A percentile compares a stretch with the other conserved stretches of the same genome.
Evolutionary conservation across 2,113 vertebrate genomes (phyloP).

Genomic region (Halichoerus grypus): DNA sequence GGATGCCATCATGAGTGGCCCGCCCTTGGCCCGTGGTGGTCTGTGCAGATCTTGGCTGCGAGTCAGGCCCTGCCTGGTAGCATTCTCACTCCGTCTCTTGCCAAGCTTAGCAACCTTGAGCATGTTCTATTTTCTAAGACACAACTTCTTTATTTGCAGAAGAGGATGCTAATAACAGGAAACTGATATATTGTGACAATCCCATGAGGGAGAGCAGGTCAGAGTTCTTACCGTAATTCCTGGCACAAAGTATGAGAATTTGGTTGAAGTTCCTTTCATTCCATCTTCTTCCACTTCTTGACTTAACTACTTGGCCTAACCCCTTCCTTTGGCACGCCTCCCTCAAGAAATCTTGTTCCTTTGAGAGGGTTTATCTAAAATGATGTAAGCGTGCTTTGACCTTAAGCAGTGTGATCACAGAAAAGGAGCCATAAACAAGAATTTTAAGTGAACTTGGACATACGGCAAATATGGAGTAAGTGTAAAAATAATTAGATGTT

Average conservation of each 20-base stretch:
- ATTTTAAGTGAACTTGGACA: not conserved
- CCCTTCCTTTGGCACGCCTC: not conserved
- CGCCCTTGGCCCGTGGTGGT: accelerated
- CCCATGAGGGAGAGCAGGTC: not conserved
- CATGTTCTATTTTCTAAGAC: not conserved
- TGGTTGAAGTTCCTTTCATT: not conserved
- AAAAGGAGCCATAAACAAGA: not conserved
- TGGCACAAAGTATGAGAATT: not conserved
- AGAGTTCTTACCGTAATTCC: not conserved
- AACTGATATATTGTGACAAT: not conserved
- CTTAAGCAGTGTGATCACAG: not conserved
- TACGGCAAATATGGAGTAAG: not conserved
- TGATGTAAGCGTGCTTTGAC: not conserved
- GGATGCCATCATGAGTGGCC: accelerated
- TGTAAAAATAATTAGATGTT: not conserved
- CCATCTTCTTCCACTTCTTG: not conserved
- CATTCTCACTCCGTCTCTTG: not conserved
- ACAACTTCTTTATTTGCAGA: not conserved
- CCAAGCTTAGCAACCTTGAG: not conserved
- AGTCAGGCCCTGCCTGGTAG: not conserved
- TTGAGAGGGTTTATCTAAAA: not conserved
- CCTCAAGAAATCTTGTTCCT: not conserved
- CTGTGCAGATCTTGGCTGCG: not conserved
- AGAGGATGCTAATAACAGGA: not conserved
- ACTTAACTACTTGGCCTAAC: too few species aligned